Evolutionary conservation across 2,797 vertebrate species (phyloP).

Genomic region (Anguilla marmorata): DNA sequence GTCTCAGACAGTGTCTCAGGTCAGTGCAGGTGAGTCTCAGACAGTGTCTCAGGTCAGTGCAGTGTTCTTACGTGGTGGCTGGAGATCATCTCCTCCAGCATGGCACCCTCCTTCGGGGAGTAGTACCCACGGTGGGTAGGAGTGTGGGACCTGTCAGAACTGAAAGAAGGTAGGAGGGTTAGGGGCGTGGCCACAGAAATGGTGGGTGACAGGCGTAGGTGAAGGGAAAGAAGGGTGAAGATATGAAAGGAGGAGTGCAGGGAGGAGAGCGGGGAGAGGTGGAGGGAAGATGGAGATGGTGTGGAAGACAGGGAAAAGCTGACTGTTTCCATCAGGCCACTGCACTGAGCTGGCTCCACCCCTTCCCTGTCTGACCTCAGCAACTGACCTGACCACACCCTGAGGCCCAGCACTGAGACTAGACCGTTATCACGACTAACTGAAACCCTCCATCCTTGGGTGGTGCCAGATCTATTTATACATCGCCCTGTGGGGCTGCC

Average conservation of each 20-base stretch:
- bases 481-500: too few species aligned
- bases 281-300: neutral
- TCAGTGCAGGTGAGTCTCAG: neutral
- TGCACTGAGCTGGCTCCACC: neutral
- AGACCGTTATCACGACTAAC: neutral
- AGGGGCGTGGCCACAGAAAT: conserved; percentile 48
- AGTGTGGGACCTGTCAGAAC: conserved; percentile 92
- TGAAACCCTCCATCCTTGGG: too few species aligned
- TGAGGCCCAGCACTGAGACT: neutral
- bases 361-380: neutral
- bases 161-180: conserved; percentile 70
- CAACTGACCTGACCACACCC: neutral
- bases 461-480: too few species aligned
- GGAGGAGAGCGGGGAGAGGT: neutral
- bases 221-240: neutral
- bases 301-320: neutral
- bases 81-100: conserved; percentile 85
- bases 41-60: neutral
- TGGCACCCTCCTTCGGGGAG: conserved; percentile 80
- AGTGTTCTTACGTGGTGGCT: conserved; percentile 81
- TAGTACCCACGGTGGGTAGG: conserved; percentile 86
- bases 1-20: neutral
- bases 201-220: conserved; percentile 24
- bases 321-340: neutral
- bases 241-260: neutral